Evolutionary conservation across 2,888 invertebrate genomes (phyloP).

Genomic region (Himalopsyche japonica): DNA sequence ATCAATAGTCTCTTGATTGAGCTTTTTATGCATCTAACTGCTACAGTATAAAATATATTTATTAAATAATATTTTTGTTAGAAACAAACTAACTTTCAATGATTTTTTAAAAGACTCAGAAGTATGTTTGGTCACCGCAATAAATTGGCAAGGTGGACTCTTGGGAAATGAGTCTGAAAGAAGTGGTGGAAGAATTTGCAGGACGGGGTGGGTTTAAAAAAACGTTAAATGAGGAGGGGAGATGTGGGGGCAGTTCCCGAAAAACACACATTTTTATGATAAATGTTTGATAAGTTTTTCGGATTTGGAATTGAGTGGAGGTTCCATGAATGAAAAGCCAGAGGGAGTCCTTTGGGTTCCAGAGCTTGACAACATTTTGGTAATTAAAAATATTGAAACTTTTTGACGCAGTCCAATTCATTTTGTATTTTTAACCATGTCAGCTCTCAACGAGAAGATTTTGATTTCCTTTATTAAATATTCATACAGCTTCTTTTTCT

Average conservation of each 20-base stretch:
- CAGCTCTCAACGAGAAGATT: too few species aligned
- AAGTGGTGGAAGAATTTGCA: constrained; percentile 20
- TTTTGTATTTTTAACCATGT: too few species aligned
- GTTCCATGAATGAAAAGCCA: neutral
- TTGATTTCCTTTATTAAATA: too few species aligned
- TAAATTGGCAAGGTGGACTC: constrained; percentile 31
- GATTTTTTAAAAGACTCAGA: neutral
- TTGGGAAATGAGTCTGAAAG: constrained; percentile 37
- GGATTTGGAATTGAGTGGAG: constrained; percentile 35
- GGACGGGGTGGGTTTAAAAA: neutral
- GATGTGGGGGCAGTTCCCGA: constrained; percentile 10
- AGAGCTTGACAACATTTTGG: neutral
- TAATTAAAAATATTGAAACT: too few species aligned
- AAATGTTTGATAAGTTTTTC: constrained; percentile 38
- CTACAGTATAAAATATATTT: too few species aligned
- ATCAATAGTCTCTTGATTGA: too few species aligned
- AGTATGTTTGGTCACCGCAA: constrained; percentile 17
- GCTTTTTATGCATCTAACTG: too few species aligned
- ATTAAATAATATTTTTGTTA: too few species aligned
- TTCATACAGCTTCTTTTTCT: too few species aligned
- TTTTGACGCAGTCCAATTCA: too few species aligned
- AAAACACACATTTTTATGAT: constrained; percentile 36
- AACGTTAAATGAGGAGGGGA: constrained; percentile 2
- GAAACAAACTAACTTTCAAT: too few species aligned
- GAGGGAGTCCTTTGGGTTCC: neutral